Base-by-base conservation (phyloP, 2,888 invertebrate genomes). In the Deilephila elpenor region DNA sequence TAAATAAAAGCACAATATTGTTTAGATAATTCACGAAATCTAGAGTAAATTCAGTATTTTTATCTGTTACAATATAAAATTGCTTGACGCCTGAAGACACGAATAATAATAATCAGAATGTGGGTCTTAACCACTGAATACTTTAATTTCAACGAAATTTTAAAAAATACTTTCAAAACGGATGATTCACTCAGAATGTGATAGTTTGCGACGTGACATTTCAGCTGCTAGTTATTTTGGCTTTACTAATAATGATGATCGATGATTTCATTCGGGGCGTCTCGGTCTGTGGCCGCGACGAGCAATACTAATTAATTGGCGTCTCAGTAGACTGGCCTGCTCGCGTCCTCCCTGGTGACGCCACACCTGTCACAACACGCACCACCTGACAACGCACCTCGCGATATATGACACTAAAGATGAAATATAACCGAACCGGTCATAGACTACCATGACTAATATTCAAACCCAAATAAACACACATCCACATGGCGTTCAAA, bases 251-350 rank as follows among this genome's bases (percentile, higher is more conserved):
- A 85, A 84, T 83, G 84, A 84, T 85, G 84, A 86, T 83, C 79
- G 82, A 86, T 87, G 83, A 82, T 84, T 84, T 84, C 78, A 88
- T 86, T 81, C 74, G 81, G 78, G 75, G 76, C 78, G 82, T 84
- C 78, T 82, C 83, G 79, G 81, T 78, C 79, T 76, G 78, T 76
- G 79, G 78, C 79, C 80, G 79, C 77, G 80, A 83, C 83, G 79
- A 80, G 81, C 83, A 73, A 80, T 84, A 79, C 80, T 85, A 86
- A 89, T 89, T 88, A 87, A 87, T 85, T 82, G 83, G 83, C 83
- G 81, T 81, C 81, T 80, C 79, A 78, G 74, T 78, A 79, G 85
- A 83, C 84, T 84, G 80, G 83, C 81, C 79, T 81, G 84, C 79
- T 77, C 78, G 77, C 80, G 80, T 79, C 84, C 81, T 77, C 75